Percentiles rank a stretch among this genome's conserved stretches.
Evolutionary conservation across 2,797 vertebrate genomes (phyloP).

Genomic region (Semotilus atromaculatus): DNA sequence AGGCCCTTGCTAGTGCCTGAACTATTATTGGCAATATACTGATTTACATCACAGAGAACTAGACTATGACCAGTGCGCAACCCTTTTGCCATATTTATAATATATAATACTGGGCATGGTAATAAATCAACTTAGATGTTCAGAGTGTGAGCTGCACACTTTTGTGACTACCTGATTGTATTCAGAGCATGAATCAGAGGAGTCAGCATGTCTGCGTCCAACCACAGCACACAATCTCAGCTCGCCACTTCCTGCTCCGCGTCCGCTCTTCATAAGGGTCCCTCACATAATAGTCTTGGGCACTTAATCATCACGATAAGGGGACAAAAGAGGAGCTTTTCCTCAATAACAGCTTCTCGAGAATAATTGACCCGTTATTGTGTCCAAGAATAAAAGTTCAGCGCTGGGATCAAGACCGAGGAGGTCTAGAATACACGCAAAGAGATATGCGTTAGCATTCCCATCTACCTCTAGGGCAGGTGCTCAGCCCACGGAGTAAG

Average conservation of each 20-base stretch:
- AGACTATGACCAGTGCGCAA: background rate
- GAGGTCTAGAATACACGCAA: background rate
- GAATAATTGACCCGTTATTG: conserved; percentile 20
- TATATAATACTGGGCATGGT: background rate
- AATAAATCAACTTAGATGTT: conserved; percentile 37
- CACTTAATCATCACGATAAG: conserved; percentile 44
- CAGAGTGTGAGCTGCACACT: conserved; percentile 55
- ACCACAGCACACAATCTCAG: conserved; percentile 57
- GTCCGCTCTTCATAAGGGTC: conserved; percentile 73
- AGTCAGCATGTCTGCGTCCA: conserved; percentile 79
- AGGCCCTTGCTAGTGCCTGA: background rate
- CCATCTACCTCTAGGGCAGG: background rate
- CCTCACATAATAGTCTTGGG: conserved; percentile 35
- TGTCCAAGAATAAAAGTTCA: conserved; percentile 10
- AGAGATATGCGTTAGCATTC: background rate
- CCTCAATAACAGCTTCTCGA: conserved; percentile 64
- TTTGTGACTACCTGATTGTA: conserved; percentile 61
- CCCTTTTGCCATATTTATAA: background rate
- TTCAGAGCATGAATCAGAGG: conserved; percentile 74
- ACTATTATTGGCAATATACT: background rate
- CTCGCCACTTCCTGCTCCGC: background rate
- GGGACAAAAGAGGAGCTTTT: conserved; percentile 35
- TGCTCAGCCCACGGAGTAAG: background rate
- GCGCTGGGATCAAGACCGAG: background rate
- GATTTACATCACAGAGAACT: background rate